Evolutionary conservation across 2,797 vertebrate genomes (phyloP), one percentile per base, ranked within the genome.

Genomic region (Takifugu rubripes): DNA sequence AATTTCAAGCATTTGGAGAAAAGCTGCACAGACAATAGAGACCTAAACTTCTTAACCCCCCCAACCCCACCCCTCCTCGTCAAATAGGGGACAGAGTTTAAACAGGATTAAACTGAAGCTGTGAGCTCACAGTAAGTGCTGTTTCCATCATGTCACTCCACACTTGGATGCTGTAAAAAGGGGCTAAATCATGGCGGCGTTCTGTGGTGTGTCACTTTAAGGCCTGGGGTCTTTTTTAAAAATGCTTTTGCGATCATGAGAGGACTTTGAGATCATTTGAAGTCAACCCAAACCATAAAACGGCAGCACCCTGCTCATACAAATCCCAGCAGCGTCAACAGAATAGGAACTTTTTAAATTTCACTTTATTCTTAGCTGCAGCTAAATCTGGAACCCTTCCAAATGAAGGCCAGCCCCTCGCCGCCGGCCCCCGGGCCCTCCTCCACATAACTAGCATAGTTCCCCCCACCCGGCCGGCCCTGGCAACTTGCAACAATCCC

Each of bases 371-470:
- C 27, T 4, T 42, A 49, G 15, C 48, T 17, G 5, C 3, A 7
- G 11, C 50, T 33, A 47, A 59, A n/a, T 40, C 48, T 52, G 9
- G 51, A 43, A 44, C 43, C 42, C 6, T 36, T 61, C 36, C 53
- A 62, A 71, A 52, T 53, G 52, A 68, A 25, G 43, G 59, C 52
- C 49, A 68, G 52, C 54, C 49, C 36, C 47, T 40, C 47, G 65
- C 59, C 67, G 55, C 54, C 44, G 62, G 68, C 40, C 59, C 59
- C 61, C 16, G 48, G 67, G 77, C 65, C 65, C 72, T 78, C 66
- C 69, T 75, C 62, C 57, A 62, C 80, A 84, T 88, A 79, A 63
- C 81, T 79, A 57, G 81, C 82, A 88, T 87, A 82, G 46, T 74
- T 84, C 71, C 49, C 46, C 29, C 64, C 63, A 61, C 54, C 49